Conservation (phyloP, 2,797 vertebrate genomes). For the Leucoraja ocellata region DNA sequence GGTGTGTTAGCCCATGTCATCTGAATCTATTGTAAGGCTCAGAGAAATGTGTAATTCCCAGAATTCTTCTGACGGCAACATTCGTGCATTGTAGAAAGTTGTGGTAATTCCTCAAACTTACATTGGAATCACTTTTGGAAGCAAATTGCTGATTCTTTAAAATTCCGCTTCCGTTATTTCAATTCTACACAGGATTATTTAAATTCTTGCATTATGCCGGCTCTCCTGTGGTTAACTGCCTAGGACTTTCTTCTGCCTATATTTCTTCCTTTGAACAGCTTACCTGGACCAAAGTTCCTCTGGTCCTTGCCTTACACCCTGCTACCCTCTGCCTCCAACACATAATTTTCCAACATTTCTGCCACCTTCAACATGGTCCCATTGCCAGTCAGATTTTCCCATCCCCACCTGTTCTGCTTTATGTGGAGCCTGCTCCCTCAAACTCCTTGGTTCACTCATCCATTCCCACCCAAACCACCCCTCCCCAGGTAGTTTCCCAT, state of each 20-base stretch:
- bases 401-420: too few species aligned
- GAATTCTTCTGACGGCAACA: too few species aligned
- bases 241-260: neutral
- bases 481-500: too few species aligned
- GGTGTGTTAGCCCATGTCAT: neutral
- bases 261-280: neutral
- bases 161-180: neutral
- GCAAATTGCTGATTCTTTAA: neutral
- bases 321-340: too few species aligned
- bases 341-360: too few species aligned
- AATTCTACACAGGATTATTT: too few species aligned
- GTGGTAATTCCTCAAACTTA: neutral
- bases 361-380: too few species aligned
- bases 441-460: too few species aligned
- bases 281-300: neutral
- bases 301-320: too few species aligned
- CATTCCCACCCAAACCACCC: too few species aligned
- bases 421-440: too few species aligned
- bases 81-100: neutral
- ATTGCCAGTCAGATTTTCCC: too few species aligned
- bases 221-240: neutral
- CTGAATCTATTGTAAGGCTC: neutral
- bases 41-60: neutral
- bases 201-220: neutral
- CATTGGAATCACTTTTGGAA: neutral